Conservation (phyloP, 1,140 invertebrate species). For the Thaumetopoea pityocampa region DNA sequence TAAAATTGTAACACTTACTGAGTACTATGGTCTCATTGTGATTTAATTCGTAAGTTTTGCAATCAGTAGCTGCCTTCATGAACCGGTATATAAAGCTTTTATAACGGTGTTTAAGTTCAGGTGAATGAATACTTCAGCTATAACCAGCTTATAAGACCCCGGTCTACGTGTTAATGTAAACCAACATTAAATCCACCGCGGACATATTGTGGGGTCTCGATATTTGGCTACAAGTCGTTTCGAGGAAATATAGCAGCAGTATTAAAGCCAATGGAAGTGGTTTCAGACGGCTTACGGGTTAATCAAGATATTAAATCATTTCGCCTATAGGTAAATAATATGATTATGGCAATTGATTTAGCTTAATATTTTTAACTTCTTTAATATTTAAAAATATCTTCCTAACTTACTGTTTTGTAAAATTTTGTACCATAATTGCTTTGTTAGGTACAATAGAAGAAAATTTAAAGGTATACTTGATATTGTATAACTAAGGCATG, state of each 20-base stretch:
- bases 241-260: conserved; percentile 15
- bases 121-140: conserved; percentile 2
- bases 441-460: no score
- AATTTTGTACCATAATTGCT: no score
- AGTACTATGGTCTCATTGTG: no score
- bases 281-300: conserved; percentile 4
- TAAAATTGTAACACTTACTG: no score
- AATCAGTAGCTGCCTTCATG: no score
- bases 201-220: conserved; percentile 2
- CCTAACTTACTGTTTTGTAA: no score
- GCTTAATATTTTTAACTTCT: no score
- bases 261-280: conserved; percentile 15
- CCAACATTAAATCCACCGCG: neutral
- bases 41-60: no score
- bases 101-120: conserved; percentile 14
- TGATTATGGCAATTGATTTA: no score
- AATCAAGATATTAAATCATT: neutral
- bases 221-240: neutral
- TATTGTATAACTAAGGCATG: no score
- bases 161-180: neutral
- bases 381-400: no score
- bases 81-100: conserved; percentile 10
- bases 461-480: no score
- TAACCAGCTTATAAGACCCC: neutral
- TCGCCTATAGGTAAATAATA: neutral